Conservation (phyloP, 2,113 vertebrate species). For the Condylura cristata region DNA sequence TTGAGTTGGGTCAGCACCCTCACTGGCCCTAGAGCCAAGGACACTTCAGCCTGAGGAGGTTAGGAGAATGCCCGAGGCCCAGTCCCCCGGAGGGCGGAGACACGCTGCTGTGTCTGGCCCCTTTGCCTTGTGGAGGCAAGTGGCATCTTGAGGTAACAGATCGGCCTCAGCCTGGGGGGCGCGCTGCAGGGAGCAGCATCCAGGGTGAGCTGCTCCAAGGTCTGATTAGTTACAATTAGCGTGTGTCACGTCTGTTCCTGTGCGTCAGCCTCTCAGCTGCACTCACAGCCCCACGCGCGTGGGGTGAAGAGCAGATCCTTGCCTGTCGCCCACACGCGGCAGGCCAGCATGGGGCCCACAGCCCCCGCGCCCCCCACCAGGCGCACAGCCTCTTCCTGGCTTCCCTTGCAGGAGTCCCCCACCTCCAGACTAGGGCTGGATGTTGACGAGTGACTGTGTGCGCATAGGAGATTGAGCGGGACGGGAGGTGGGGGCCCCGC, state of each 20-base stretch:
- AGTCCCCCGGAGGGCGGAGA: background rate
- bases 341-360: background rate
- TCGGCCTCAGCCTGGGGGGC: background rate
- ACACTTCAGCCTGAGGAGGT: background rate
- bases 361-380: fast-evolving
- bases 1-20: background rate
- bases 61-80: background rate
- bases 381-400: background rate
- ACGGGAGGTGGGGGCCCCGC: no score
- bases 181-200: background rate
- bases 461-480: background rate
- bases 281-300: background rate
- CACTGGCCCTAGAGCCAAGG: background rate
- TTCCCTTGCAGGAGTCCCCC: background rate
- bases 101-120: background rate
- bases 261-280: background rate
- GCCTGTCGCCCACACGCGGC: no score
- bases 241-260: no score
- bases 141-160: fast-evolving
- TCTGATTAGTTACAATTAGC: background rate
- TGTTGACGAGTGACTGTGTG: fast-evolving
- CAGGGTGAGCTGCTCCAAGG: no score
- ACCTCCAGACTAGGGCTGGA: background rate
- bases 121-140: background rate
- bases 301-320: background rate